phyloP scores from a whole-genome alignment of 2,113 vertebrate genomes.

The Myxocyprinus asiaticus region DNA sequence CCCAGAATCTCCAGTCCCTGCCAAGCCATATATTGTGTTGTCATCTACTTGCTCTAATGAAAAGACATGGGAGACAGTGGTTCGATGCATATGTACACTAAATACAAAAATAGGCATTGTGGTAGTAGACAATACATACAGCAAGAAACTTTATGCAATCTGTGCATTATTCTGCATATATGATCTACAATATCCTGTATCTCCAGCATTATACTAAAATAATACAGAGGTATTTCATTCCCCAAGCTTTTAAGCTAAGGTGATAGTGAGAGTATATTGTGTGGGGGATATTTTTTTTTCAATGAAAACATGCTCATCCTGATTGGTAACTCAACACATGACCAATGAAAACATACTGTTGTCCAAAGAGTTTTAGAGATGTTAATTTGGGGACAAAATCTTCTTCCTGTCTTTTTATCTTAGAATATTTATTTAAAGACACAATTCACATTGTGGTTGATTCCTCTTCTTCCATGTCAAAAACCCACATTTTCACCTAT shows the following conservation, averaged over 20 bases:
- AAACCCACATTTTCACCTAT: background rate
- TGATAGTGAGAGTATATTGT: conserved; percentile 23
- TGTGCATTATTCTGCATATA: background rate
- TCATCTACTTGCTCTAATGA: conserved; percentile 67
- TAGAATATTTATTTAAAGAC: background rate
- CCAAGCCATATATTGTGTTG: conserved; percentile 74
- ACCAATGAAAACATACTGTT: conserved; percentile 39
- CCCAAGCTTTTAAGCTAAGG: background rate
- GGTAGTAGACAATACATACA: background rate
- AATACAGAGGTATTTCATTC: background rate
- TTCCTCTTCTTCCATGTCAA: background rate
- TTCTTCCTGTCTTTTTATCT: conserved; percentile 26
- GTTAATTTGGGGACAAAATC: conserved; percentile 13
- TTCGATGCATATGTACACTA: conserved; percentile 1
- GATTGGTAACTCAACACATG: conserved; percentile 31
- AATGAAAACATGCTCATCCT: conserved; percentile 40
- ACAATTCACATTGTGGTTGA: conserved; percentile 3
- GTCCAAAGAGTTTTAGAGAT: conserved; percentile 27
- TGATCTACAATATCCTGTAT: background rate
- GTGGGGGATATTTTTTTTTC: conserved; percentile 16
- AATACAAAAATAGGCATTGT: conserved; percentile 12
- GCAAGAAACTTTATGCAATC: too few species aligned
- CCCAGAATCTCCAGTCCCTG: conserved; percentile 64
- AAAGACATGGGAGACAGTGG: conserved; percentile 53
- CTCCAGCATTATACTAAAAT: conserved; percentile 9